Conservation (phyloP, 2,113 vertebrate species). For the Choloepus hoffmanni region DNA sequence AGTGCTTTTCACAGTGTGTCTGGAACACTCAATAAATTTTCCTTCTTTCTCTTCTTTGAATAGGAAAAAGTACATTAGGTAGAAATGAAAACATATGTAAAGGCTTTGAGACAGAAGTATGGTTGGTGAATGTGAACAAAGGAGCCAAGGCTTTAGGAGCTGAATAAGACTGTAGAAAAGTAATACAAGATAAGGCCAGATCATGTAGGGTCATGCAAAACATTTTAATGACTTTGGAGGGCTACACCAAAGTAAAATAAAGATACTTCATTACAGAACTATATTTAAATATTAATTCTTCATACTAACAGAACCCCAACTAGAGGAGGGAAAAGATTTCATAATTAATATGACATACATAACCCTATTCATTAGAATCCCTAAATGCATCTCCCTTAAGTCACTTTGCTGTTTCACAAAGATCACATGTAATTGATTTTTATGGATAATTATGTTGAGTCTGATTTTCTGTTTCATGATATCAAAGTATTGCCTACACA, state of each 20-base stretch:
- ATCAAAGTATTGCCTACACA: background rate
- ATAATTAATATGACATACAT: background rate
- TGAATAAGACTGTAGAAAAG: background rate
- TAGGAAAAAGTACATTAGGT: background rate
- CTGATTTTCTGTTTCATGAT: background rate
- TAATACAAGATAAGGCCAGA: background rate
- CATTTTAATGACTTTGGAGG: background rate
- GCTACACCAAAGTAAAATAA: background rate
- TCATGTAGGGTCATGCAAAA: accelerated
- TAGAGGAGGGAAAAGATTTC: background rate
- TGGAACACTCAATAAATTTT: background rate
- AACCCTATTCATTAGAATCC: background rate
- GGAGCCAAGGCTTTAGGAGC: background rate
- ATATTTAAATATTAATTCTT: background rate
- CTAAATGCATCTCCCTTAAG: background rate
- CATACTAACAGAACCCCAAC: background rate
- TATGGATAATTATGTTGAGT: background rate
- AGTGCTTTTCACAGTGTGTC: background rate
- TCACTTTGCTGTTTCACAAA: constrained; percentile 15
- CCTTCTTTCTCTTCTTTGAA: background rate
- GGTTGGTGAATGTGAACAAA: background rate
- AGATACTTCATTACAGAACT: background rate
- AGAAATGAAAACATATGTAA: background rate
- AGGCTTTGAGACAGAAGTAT: background rate
- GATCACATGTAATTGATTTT: constrained; percentile 3